Evolutionary conservation across 2,797 vertebrate genomes (phyloP), one percentile per base, ranked within the genome.

Genomic region (Percopsis omiscomaycus): DNA sequence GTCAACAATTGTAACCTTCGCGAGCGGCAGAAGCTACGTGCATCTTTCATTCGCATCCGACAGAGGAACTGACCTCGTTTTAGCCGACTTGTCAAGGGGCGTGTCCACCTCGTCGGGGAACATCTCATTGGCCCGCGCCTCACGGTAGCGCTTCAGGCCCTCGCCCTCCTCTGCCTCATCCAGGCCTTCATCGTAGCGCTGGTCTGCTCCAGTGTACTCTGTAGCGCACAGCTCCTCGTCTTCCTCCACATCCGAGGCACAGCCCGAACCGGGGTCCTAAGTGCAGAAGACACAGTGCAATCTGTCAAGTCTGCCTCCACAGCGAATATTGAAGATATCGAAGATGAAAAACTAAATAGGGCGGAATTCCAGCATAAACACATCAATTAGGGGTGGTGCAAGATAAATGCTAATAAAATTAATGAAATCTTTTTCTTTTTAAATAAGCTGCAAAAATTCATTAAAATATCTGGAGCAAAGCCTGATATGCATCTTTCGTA

Each of bases 101-200:
- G 97, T 99, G 88, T 99, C 97, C 83, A 99, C 91, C 89, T 99
- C 98, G 64, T 99, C 98, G 0, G 98, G 97, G 77, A 99, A 99
- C 93, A 96, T 91, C 57, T 94, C 94, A 68, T 99, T 93, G 57
- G 95, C 84, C 15, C 96, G 91, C 67, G 97, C 95, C 71, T 97
- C 94, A 8, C 93, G 92, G 71, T 98, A 97, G 65, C 89, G 95
- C 80, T 94, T 93, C 47, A 98, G 80, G 79, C 92, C 94, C 74
- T 95, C 91, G 13, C 91, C 92, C 55, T 96, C 95, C 14, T 94
- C 95, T 1, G 91, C 92, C 77, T 92, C 85, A 14, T 97, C 94
- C 50, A 96, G 78, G 67, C 93, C 90, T 50, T 95, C 92, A 0
- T 98, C 97, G 0, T 96, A 98, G 11, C 91, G 91, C 53, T 96